Percentiles rank a stretch among this genome's conserved stretches.
These are phyloP conservation scores for Excalfactoria chinensis DNA, from an alignment of 2,113 vertebrate genomes.

Conservation along the genomic window DNA sequence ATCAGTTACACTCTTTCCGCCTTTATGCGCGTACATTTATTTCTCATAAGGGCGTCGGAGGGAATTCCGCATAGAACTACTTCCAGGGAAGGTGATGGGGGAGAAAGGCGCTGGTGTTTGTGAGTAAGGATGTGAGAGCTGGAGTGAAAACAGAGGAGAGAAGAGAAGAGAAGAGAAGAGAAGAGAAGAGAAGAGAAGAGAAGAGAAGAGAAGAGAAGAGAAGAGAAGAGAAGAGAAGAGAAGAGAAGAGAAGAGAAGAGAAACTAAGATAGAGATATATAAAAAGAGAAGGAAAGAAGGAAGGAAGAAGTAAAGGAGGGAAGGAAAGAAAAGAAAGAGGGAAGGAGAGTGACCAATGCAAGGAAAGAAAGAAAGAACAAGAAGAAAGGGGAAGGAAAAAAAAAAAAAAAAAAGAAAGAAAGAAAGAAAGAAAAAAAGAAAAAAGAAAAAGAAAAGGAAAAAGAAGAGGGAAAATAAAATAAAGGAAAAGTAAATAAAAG, in stretches of 20 bases:
- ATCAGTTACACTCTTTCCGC: constrained; percentile 11
- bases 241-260: rapidly evolving
- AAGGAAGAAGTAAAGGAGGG: not conserved
- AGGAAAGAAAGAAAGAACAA: too few species aligned
- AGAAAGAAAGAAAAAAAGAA: too few species aligned
- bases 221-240: rapidly evolving
- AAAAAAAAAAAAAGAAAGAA: too few species aligned
- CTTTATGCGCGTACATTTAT: not conserved
- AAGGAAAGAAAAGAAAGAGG: not conserved
- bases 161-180: too few species aligned
- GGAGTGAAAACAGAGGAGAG: not conserved
- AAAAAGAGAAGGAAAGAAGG: not conserved
- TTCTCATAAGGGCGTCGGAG: not conserved
- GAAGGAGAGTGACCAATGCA: not conserved
- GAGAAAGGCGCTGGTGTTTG: not conserved
- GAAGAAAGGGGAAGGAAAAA: too few species aligned
- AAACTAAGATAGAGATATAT: too few species aligned
- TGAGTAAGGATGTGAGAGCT: not conserved
- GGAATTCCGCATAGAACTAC: not conserved
- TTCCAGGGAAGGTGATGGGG: not conserved
- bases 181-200: not conserved
- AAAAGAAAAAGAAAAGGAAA: too few species aligned
- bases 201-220: too few species aligned
- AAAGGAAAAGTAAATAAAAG: too few species aligned
- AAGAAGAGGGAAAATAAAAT: not conserved